Evolutionary conservation across 2,888 invertebrate species (phyloP).

Genomic region (Caenorhabditis imperialis): DNA sequence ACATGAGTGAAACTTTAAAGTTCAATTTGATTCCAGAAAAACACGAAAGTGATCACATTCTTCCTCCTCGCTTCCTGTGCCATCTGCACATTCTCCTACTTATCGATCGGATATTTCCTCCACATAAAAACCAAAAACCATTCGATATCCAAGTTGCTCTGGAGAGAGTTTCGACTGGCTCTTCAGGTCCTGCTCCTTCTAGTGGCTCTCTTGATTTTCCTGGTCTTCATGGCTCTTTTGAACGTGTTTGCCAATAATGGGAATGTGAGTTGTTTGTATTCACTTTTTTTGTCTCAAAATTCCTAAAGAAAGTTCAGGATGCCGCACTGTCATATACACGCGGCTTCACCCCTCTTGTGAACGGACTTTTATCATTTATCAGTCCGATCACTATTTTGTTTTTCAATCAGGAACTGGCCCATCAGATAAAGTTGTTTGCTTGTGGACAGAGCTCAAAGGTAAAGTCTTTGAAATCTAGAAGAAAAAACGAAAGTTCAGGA

Average conservation of each 20-base stretch:
- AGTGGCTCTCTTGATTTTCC: conserved; percentile 7
- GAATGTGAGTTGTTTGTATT: no score
- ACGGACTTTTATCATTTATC: conserved; percentile 14
- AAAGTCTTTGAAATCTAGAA: no score
- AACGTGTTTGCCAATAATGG: conserved; percentile 5
- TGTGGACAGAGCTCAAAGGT: no score
- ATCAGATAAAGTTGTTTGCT: no score
- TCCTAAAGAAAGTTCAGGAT: no score
- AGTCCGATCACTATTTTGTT: conserved; percentile 11
- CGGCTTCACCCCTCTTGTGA: conserved; percentile 10
- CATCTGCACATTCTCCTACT: neutral
- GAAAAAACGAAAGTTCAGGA: no score
- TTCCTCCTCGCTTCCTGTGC: conserved; percentile 1
- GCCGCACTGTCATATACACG: no score
- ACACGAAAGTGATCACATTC: neutral
- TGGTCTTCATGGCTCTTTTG: conserved; percentile 11
- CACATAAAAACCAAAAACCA: neutral
- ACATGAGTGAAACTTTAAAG: neutral
- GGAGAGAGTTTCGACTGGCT: conserved; percentile 7
- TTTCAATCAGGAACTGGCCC: conserved; percentile 7
- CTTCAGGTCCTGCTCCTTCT: conserved; percentile 4
- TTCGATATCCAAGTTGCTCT: neutral
- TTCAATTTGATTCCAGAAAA: neutral
- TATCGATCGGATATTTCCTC: neutral
- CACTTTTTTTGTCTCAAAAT: no score